Percentiles rank a stretch among this genome's conserved stretches.
These are phyloP conservation scores for Corvus cornix DNA, from an alignment of 2,113 vertebrate species.

Conservation along the genomic window DNA sequence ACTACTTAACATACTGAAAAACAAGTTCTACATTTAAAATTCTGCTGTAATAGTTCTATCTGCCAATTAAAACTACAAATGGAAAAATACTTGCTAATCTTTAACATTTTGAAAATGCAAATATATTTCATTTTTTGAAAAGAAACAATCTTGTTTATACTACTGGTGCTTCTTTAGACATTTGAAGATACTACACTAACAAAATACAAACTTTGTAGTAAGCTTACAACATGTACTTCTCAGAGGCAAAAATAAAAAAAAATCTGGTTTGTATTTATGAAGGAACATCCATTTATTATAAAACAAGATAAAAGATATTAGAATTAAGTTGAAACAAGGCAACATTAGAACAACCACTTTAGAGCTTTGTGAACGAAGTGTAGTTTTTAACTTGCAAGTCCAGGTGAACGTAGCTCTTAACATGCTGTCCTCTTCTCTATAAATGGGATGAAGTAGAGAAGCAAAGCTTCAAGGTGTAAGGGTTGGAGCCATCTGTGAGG, in stretches of 20 bases:
- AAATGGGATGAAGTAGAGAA: constrained; percentile 98
- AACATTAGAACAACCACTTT: constrained; percentile 75
- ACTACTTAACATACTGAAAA: constrained; percentile 68
- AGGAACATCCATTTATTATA: constrained; percentile 77
- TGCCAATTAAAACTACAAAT: constrained; percentile 69
- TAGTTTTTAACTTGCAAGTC: constrained; percentile 71
- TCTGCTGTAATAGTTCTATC: constrained; percentile 64
- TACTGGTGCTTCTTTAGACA: constrained; percentile 49
- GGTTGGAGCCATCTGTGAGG: constrained; percentile 93
- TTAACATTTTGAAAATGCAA: constrained; percentile 70
- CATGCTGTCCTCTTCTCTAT: constrained; percentile 77
- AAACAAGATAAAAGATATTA: constrained; percentile 70
- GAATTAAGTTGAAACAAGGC: constrained; percentile 74
- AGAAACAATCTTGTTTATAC: constrained; percentile 61
- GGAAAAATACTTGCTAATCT: constrained; percentile 77
- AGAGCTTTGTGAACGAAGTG: constrained; percentile 64
- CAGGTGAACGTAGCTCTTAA: constrained; percentile 55
- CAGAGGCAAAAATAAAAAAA: constrained; percentile 65
- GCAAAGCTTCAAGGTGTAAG: constrained; percentile 96
- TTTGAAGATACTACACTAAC: constrained; percentile 61
- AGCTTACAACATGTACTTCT: constrained; percentile 68
- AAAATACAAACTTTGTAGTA: constrained; percentile 70
- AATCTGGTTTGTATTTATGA: constrained; percentile 41
- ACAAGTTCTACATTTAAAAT: constrained; percentile 68
- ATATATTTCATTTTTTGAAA: constrained; percentile 69